Base-by-base conservation (phyloP, 2,797 vertebrate genomes). In the Gymnothorax javanicus region DNA sequence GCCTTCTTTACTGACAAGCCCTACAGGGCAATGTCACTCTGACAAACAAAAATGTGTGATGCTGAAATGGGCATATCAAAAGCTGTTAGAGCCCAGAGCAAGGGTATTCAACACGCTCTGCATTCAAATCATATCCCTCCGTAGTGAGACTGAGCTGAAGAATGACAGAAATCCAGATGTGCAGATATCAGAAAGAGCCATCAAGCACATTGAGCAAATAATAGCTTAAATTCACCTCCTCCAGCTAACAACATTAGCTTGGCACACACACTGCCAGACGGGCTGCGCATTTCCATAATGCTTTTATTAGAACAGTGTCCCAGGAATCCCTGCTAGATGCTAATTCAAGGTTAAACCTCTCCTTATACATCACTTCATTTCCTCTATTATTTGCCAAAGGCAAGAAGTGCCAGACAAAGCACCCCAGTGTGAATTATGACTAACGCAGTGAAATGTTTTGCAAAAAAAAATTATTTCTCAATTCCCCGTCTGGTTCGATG, bases 291-390 rank as follows among this genome's bases (percentile, higher is more conserved):
- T 92, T 94, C 91, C 94, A 94, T 94, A 90, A 91, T 85, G 91
- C 91, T 94, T 92, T 94, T 93, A 94, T 93, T 93, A 92, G 92
- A 86, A 87, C 88, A 0, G 71, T 58, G 90, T 91, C 90, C 89
- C 52, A 9, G 86, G 88, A 90, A 77, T 88, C 89, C 90, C 90
- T 90, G 86, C 71, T 71, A 89, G 90, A 93, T 89, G 90, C 89
- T 81, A 83, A 92, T 91, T 94, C 93, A 94, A 94, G 94, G 94
- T 94, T 93, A 94, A 91, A 93, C 88, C 86, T 0, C 73, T 88
- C 89, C 87, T 77, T 62, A 25, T 83, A 89, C 82, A 85, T 69
- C 20, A 71, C 60, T 67, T 62, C 17, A 86, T 85, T 84, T 84
- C 64, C 52, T 69, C 43, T 25, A 12, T 83, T 73, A 83, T 73